Percentiles rank a stretch among this genome's conserved stretches.
Conservation (phyloP, 2,888 invertebrate genomes). For the Erebia epiphron region DNA sequence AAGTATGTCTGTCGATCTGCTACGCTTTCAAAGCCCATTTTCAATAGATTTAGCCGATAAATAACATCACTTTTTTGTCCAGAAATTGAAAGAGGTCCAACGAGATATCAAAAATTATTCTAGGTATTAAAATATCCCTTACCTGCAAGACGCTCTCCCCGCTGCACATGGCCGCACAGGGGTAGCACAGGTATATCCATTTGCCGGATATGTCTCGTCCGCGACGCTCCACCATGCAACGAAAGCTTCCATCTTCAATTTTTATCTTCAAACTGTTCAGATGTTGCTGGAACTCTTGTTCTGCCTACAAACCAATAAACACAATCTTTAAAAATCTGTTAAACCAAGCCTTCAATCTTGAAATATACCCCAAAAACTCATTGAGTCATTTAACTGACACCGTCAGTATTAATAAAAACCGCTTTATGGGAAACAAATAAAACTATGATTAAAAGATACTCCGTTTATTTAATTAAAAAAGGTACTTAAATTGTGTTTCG, state of each 20-base stretch:
- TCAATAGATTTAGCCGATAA: too few species aligned
- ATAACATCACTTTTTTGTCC: too few species aligned
- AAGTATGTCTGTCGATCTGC: too few species aligned
- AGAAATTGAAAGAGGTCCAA: too few species aligned
- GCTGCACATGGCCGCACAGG: slow-evolving; percentile 77
- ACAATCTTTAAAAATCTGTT: background rate
- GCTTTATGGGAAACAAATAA: slow-evolving; percentile 38
- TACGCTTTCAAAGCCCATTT: too few species aligned
- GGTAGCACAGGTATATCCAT: slow-evolving; percentile 78
- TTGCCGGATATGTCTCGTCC: slow-evolving; percentile 70
- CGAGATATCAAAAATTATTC: too few species aligned
- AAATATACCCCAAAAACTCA: slow-evolving; percentile 2
- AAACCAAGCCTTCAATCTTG: background rate
- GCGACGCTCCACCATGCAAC: slow-evolving; percentile 75
- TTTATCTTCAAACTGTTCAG: slow-evolving; percentile 72
- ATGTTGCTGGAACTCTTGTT: slow-evolving; percentile 72
- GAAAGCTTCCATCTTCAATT: slow-evolving; percentile 69
- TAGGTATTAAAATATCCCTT: background rate
- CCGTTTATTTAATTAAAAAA: slow-evolving; percentile 47
- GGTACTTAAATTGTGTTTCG: slow-evolving; percentile 40
- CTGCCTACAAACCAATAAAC: slow-evolving; percentile 58
- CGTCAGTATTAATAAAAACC: background rate
- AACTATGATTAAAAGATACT: slow-evolving; percentile 45
- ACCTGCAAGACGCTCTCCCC: slow-evolving; percentile 75
- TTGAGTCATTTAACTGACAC: background rate